Base-by-base conservation (phyloP, 2,888 invertebrate genomes). In the Melangyna quadrimaculata region DNA sequence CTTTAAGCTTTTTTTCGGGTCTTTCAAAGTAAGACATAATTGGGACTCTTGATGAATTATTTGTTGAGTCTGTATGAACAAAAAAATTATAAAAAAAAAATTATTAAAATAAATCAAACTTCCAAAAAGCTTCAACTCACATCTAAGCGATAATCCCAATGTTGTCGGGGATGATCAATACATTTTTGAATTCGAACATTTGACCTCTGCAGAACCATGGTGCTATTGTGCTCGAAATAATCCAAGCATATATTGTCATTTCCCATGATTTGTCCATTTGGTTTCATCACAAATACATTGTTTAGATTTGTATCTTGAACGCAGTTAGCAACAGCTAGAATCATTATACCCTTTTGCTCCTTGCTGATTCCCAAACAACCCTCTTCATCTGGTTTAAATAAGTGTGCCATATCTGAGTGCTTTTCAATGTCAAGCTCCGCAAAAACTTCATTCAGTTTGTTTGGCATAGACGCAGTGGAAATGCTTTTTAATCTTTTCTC, bases 201-300 rank as follows among this genome's bases (percentile, higher is more conserved):
- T 7, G 91, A 89, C 8, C 87, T 87, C 14, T 90, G 90, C 2
- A 88, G 88, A 75, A 89, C 79, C 74, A 89, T 90, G 8, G 88
- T 89, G 22, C 88, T 88, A 29, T 89, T 89, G 1, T 89, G 88
- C 55, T 90, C 88, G 0, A 95, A 94, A 24, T 95, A 95, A 89
- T 98, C 97, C 77, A 98, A 92, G 88, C 98, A 98, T 6, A 97
- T 93, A 8, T 96, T 96, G 90, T 98, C 98, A 89, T 98, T 97
- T 0, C 96, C 96, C 96, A 97, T 97, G 67, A 98, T 89, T 90
- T 91, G 91, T n/a, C 95, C 95, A 32, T 93, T 93, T 27, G 93
- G 92, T 3, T 94, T 94, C 91, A 95, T 94, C 12, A 96, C 94
- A 89, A 95, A 96, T 93, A 96, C 94, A 91, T 96, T 96, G 88